Percentiles rank a stretch among this genome's conserved stretches.
These are phyloP conservation scores for Epizoanthus scotinus DNA, from an alignment of 92 coral and sea anemone genomes.

Conservation along the genomic window DNA sequence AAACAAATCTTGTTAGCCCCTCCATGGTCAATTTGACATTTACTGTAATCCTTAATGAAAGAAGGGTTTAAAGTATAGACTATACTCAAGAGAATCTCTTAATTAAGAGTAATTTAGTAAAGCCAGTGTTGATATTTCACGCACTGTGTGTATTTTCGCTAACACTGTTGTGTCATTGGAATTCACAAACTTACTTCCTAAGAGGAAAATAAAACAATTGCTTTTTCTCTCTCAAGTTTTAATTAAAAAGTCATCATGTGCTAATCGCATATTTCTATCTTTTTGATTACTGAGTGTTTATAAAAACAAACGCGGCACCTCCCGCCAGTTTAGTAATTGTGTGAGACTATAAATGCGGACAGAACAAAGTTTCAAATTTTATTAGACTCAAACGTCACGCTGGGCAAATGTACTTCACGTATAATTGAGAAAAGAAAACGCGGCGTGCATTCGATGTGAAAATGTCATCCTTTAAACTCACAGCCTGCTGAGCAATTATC, in stretches of 20 bases:
- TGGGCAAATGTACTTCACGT: constrained; percentile 42
- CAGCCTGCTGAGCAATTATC: constrained; percentile 43
- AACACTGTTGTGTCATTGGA: constrained; percentile 36
- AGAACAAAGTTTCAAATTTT: constrained; percentile 61
- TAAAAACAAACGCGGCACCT: constrained; percentile 77
- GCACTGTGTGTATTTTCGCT: constrained; percentile 27
- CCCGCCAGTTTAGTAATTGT: constrained; percentile 61
- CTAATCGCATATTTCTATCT: constrained; percentile 66
- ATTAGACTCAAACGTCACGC: constrained; percentile 80
- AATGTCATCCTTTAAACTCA: constrained; percentile 31
- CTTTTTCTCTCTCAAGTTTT: constrained; percentile 45
- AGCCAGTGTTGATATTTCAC: constrained; percentile 21
- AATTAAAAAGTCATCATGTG: constrained; percentile 80
- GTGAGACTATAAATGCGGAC: constrained; percentile 16
- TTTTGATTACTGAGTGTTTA: constrained; percentile 72
- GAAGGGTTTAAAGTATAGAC: background rate
- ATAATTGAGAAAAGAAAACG: constrained; percentile 69
- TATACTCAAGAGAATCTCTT: constrained; percentile 8
- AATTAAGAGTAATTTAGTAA: constrained; percentile 32
- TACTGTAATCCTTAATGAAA: background rate
- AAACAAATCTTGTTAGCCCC: constrained; percentile 86
- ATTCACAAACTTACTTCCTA: constrained; percentile 22
- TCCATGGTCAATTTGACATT: constrained; percentile 61
- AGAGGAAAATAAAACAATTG: constrained; percentile 40
- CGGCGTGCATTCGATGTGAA: constrained; percentile 58